Evolutionary conservation across 2,888 invertebrate genomes (phyloP).

Genomic region (Fragum sueziense): DNA sequence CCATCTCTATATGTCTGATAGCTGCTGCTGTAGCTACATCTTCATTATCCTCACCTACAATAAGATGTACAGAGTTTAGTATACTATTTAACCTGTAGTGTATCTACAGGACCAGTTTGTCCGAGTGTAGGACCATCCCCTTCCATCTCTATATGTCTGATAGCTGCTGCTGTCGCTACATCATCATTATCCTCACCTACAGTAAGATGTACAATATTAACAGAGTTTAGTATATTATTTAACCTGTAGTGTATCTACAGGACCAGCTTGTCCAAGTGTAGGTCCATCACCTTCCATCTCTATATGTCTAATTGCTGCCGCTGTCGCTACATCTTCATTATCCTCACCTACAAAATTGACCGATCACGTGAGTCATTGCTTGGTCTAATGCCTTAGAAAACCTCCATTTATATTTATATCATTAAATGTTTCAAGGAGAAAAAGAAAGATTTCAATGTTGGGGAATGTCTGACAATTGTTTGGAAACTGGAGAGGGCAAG

Average conservation of each 20-base stretch:
- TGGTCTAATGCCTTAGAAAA: too few relatives aligned
- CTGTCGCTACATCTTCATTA: conserved; percentile 62
- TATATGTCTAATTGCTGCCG: conserved; percentile 68
- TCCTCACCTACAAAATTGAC: conserved; percentile 54
- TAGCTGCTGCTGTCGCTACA: conserved; percentile 64
- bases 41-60: conserved; percentile 51
- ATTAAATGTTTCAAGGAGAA: too few relatives aligned
- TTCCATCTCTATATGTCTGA: conserved; percentile 68
- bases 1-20: conserved; percentile 68
- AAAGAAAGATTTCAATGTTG: too few relatives aligned
- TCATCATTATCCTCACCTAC: conserved; percentile 58
- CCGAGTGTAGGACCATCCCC: conserved; percentile 55
- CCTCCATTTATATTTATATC: too few relatives aligned
- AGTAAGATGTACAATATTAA: too few relatives aligned
- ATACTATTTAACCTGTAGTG: too few relatives aligned
- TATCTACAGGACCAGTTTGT: conserved; percentile 50
- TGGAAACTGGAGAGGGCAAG: too few relatives aligned
- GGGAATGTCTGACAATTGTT: too few relatives aligned
- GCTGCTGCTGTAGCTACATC: conserved; percentile 67
- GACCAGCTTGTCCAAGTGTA: conserved; percentile 48
- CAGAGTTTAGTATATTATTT: too few relatives aligned
- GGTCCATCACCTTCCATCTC: conserved; percentile 62
- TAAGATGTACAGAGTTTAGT: too few relatives aligned
- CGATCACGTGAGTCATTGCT: too few relatives aligned
- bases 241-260: conserved; percentile 45